Conservation (phyloP, 2,797 vertebrate genomes). For the Valencia hispanica region DNA sequence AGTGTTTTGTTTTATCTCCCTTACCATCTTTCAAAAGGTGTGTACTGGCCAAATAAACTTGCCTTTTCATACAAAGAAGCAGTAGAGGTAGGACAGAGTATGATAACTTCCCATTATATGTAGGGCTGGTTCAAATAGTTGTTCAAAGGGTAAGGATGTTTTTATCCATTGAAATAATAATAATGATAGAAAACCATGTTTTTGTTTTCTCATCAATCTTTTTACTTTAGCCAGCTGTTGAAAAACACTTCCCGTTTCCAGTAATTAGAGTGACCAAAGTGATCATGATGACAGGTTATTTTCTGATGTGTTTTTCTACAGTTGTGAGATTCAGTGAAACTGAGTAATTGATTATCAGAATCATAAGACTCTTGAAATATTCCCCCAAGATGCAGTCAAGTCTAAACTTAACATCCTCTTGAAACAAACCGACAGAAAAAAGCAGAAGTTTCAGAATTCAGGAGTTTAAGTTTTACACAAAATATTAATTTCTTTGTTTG, state of each 20-base stretch:
- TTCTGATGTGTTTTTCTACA: not conserved
- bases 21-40: too few species aligned
- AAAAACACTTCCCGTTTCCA: not conserved
- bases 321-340: slow-evolving; percentile 29
- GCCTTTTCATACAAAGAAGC: too few species aligned
- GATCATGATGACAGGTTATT: not conserved
- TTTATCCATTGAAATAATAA: too few species aligned
- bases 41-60: too few species aligned
- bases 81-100: too few species aligned
- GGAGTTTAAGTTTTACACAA: not conserved
- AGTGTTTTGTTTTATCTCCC: too few species aligned
- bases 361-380: slow-evolving; percentile 53
- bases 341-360: slow-evolving; percentile 28
- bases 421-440: not conserved
- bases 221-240: not conserved
- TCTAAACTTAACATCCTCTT: slow-evolving; percentile 2
- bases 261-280: not conserved
- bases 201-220: not conserved
- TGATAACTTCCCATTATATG: too few species aligned
- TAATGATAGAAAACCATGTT: not conserved
- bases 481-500: not conserved
- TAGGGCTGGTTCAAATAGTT: too few species aligned
- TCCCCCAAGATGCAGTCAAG: slow-evolving; percentile 43
- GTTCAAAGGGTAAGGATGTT: too few species aligned
- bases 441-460: slow-evolving; percentile 14